Conservation (phyloP, 2,888 invertebrate species). For the Tenthredo mesomela region DNA sequence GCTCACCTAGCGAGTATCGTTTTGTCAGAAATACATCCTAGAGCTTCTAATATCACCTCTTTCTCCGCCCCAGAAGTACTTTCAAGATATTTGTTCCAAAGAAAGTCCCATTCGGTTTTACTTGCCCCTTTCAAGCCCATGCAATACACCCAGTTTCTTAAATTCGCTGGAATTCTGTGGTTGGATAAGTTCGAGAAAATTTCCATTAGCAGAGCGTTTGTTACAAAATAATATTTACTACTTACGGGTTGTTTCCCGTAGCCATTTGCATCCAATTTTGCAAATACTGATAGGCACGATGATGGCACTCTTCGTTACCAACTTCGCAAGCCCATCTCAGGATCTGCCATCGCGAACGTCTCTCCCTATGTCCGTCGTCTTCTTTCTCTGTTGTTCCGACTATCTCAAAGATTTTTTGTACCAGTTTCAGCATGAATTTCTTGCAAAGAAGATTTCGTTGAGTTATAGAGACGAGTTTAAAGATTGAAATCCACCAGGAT, state of each 20-base stretch:
- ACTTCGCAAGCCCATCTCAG: conserved; percentile 72
- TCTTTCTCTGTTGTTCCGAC: conserved; percentile 64
- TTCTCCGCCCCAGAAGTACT: conserved; percentile 82
- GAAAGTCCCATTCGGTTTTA: conserved; percentile 85
- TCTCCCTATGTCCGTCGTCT: conserved; percentile 64
- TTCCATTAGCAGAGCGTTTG: neutral
- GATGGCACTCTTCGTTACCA: conserved; percentile 69
- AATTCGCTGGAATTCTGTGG: conserved; percentile 82
- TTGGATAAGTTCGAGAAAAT: neutral
- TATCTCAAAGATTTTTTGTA: conserved; percentile 65
- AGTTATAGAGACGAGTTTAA: neutral
- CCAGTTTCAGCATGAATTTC: conserved; percentile 67
- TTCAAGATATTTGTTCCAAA: conserved; percentile 79
- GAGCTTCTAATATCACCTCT: conserved; percentile 79
- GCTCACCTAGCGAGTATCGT: conserved; percentile 73
- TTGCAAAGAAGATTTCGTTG: conserved; percentile 55
- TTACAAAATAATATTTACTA: neutral
- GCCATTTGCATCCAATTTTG: conserved; percentile 65
- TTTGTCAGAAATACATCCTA: conserved; percentile 77
- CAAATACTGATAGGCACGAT: conserved; percentile 64
- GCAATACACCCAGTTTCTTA: conserved; percentile 84
- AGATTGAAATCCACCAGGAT: neutral
- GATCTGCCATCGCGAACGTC: conserved; percentile 66
- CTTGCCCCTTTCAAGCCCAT: conserved; percentile 83
- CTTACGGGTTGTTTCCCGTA: conserved; percentile 38